phyloP scores from a whole-genome alignment of 2,113 vertebrate species.

The Agapornis roseicollis region DNA sequence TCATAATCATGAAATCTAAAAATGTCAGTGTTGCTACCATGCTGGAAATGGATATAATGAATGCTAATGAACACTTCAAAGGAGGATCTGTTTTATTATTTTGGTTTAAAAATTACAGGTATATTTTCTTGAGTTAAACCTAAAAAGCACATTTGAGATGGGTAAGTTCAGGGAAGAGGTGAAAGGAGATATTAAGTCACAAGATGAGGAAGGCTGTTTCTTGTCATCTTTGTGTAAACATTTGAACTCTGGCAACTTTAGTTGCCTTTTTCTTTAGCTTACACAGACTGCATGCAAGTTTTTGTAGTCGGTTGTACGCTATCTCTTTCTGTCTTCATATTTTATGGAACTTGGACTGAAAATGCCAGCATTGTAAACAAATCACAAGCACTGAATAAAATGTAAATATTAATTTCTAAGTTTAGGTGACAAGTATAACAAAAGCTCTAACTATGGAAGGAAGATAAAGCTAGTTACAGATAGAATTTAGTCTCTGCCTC shows the following conservation, averaged over 20 bases:
- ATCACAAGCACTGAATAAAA: neutral
- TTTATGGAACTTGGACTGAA: neutral
- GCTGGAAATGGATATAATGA: neutral
- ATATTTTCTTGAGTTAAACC: neutral
- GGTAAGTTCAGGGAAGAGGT: neutral
- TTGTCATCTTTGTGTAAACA: neutral
- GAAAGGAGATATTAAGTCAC: neutral
- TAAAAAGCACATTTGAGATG: neutral
- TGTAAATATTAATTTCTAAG: neutral
- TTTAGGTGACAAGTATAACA: neutral
- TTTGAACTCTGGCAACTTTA: neutral
- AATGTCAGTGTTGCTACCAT: neutral
- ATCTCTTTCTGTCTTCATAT: neutral
- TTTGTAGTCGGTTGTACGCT: neutral
- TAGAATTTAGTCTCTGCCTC: neutral
- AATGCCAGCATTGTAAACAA: neutral
- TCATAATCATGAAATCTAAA: slow-evolving; percentile 14
- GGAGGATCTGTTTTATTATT: slow-evolving; percentile 2
- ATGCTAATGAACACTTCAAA: slow-evolving; percentile 50
- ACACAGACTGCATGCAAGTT: neutral
- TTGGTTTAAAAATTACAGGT: slow-evolving; percentile 18
- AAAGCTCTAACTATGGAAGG: neutral
- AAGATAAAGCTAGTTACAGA: neutral
- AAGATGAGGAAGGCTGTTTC: neutral
- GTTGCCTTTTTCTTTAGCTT: neutral